phyloP scores from a whole-genome alignment of 2,888 invertebrate species.

The Pristionchus arcanus region DNA sequence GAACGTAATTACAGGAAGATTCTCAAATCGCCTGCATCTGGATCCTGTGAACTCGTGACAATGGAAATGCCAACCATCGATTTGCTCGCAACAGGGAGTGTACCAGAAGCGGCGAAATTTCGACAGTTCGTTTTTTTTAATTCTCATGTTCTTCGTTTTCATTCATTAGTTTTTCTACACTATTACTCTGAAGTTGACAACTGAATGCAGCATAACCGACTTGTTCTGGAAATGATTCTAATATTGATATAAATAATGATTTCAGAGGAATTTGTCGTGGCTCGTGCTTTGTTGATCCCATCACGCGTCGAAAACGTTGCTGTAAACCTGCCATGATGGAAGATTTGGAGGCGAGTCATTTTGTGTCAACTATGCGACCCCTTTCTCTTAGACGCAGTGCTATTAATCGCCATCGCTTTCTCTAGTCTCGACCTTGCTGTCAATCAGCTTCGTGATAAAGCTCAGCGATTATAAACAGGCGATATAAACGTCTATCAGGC shows the following conservation, averaged over 20 bases:
- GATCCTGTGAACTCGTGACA: not conserved
- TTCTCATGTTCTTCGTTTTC: not conserved
- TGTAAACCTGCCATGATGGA: slow-evolving; percentile 3
- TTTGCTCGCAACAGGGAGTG: not conserved
- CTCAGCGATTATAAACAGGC: not conserved
- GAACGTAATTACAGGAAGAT: not conserved
- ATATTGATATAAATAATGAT: not conserved
- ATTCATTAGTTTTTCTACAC: no score
- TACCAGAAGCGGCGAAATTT: not conserved
- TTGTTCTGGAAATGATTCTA: no score
- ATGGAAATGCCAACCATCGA: not conserved
- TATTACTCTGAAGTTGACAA: no score
- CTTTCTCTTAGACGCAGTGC: not conserved
- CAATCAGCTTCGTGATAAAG: not conserved
- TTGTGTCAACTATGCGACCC: not conserved
- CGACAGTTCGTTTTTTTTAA: not conserved
- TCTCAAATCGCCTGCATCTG: not conserved
- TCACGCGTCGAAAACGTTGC: not conserved
- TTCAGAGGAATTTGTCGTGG: slow-evolving; percentile 40
- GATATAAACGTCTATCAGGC: not conserved
- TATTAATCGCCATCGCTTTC: not conserved
- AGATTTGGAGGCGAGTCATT: slow-evolving; percentile 4
- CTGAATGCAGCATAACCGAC: no score
- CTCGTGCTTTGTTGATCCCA: slow-evolving; percentile 13
- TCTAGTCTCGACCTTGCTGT: slow-evolving; percentile 30